Evolutionary conservation across 2,113 vertebrate species (phyloP), one percentile per base, ranked within the genome.

Genomic region (Aphelocoma coerulescens): DNA sequence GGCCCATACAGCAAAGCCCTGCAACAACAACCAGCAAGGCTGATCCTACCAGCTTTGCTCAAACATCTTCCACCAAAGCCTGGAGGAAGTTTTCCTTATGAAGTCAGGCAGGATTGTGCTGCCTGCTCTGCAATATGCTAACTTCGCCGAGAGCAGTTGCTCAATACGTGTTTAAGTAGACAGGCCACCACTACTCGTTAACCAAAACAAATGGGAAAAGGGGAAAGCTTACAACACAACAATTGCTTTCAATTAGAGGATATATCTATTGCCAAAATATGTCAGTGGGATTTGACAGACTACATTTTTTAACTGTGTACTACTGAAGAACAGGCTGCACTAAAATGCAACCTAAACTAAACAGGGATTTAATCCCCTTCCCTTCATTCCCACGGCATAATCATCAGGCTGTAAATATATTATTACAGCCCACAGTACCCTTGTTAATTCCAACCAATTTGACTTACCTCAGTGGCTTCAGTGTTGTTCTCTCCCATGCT

Each of bases 181-280:
- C 87, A 82, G 87, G 74, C 87, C 87, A 93, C 93, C 74, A 33
- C 61, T 57, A 44, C 78, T 89, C 65, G 0, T 67, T 92, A 89
- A 92, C 76, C 83, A 82, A 88, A 96, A 93, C 71, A 93, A 96
- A 95, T 67, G 88, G 84, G 57, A 76, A 88, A 75, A 85, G 66
- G 57, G 37, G 81, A 86, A 88, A 93, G 76, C 88, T 94, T 83
- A 75, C 90, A 94, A 61, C 72, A 82, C 85, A 93, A 82, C 85
- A 89, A 96, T 94, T 92, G 88, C 95, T 95, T 93, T 94, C 85
- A 91, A 97, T 96, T 96, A 96, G 85, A 91, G 88, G 71, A 88
- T 89, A 68, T 62, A 71, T 77, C 90, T 91, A 62, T 82, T 96
- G 85, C 93, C 93, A 96, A 91, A 94, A 88, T 68, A 90, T 94